phyloP scores from a whole-genome alignment of 2,888 invertebrate genomes.

The Embidobia sp. region DNA sequence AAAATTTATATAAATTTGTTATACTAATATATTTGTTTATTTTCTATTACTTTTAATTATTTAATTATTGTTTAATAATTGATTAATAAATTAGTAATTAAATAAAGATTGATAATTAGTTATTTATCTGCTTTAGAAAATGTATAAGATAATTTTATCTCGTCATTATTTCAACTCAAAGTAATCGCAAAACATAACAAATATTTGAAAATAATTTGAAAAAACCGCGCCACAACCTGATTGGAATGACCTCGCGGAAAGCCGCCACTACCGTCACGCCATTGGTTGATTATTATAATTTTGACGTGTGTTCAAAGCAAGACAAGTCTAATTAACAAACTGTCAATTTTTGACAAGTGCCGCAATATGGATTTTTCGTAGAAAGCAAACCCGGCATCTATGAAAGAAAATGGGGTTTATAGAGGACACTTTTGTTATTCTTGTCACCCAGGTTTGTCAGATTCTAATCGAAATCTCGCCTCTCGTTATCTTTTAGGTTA shows the following conservation, averaged over 20 bases:
- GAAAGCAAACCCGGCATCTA: slow-evolving; percentile 1
- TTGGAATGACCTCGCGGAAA: slow-evolving; percentile 5
- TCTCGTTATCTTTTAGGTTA: slow-evolving; percentile 56
- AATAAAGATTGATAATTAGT: no score
- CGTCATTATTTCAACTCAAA: no score
- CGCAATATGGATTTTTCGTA: slow-evolving; percentile 25
- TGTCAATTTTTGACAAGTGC: slow-evolving; percentile 42
- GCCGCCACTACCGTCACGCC: slow-evolving; percentile 1
- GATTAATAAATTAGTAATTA: no score
- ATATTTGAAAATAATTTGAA: neutral
- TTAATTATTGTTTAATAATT: no score
- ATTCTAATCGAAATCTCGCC: neutral
- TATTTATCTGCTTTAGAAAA: no score
- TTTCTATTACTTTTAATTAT: no score
- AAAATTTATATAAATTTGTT: no score
- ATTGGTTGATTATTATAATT: slow-evolving; percentile 49
- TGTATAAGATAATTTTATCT: no score
- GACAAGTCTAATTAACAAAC: slow-evolving; percentile 3
- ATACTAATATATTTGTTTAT: no score
- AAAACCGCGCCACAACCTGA: neutral
- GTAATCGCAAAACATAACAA: no score
- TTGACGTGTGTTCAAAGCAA: slow-evolving; percentile 47
- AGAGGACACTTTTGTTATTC: slow-evolving; percentile 91
- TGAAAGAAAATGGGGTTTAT: slow-evolving; percentile 87
- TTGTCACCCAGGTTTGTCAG: slow-evolving; percentile 87